phyloP scores from a whole-genome alignment of 2,888 invertebrate species.

The Pherbina coryleti region DNA sequence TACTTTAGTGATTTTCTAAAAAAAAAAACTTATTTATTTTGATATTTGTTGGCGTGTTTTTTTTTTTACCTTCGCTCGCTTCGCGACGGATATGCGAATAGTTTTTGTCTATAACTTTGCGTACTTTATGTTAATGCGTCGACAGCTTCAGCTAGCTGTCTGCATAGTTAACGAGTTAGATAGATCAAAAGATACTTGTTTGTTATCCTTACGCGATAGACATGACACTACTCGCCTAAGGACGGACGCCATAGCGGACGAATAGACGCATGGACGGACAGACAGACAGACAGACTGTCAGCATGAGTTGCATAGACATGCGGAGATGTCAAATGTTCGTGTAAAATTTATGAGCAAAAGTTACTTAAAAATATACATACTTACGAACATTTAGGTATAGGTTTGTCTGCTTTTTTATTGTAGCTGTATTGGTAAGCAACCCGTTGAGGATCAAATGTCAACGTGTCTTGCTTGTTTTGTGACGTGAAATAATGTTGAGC shows the following conservation, averaged over 20 bases:
- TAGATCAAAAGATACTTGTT: conserved; percentile 6
- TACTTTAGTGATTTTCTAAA: conserved; percentile 20
- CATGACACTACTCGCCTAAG: conserved; percentile 16
- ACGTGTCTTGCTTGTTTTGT: not conserved
- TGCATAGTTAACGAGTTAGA: conserved; percentile 5
- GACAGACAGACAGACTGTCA: not conserved
- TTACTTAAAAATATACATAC: not conserved
- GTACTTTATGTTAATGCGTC: conserved; percentile 17
- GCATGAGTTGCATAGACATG: not conserved
- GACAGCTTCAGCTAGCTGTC: not conserved
- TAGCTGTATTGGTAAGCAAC: not conserved
- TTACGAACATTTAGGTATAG: not conserved
- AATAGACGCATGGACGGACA: not conserved
- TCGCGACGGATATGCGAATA: not conserved
- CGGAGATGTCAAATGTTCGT: not conserved
- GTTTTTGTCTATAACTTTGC: conserved; percentile 20
- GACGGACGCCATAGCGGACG: not conserved
- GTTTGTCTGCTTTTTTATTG: too few relatives aligned
- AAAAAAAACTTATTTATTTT: not conserved
- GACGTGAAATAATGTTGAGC: not conserved
- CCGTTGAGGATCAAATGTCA: conserved; percentile 24
- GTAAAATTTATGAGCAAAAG: conserved; percentile 12
- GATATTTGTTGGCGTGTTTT: not conserved
- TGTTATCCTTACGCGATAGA: conserved; percentile 22
- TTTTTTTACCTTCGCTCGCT: not conserved